Percentiles rank a stretch among this genome's conserved stretches.
Conservation (phyloP, 2,888 invertebrate species). For the Fabriciana adippe region DNA sequence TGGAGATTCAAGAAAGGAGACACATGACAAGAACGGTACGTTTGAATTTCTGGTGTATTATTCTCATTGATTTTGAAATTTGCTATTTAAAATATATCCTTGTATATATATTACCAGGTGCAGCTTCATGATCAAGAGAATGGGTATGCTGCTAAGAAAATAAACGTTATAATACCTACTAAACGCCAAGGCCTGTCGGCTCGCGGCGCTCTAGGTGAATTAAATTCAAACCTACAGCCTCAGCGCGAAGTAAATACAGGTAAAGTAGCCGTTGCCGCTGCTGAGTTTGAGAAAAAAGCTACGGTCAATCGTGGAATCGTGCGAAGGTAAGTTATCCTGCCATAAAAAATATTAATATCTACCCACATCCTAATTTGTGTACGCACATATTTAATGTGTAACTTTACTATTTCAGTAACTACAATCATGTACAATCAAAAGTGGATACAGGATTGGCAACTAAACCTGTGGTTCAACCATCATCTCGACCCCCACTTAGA, state of each 20-base stretch:
- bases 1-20: conserved; percentile 65
- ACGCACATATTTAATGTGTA: not conserved
- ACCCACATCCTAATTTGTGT: conserved; percentile 38
- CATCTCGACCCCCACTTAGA: conserved; percentile 62
- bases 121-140: conserved; percentile 73
- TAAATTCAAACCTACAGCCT: conserved; percentile 66
- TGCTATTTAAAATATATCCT: conserved; percentile 10
- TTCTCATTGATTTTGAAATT: conserved; percentile 1
- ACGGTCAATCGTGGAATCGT: conserved; percentile 49
- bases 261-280: conserved; percentile 62
- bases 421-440: conserved; percentile 75
- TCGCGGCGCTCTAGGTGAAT: conserved; percentile 71
- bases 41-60: conserved; percentile 19
- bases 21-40: conserved; percentile 58
- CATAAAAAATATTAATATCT: conserved; percentile 27
- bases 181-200: conserved; percentile 61
- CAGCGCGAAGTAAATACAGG: conserved; percentile 58
- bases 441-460: conserved; percentile 67
- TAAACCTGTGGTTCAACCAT: conserved; percentile 53
- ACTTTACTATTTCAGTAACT: conserved; percentile 54
- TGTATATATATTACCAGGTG: conserved; percentile 42
- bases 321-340: conserved; percentile 52
- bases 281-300: conserved; percentile 70
- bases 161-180: conserved; percentile 50
- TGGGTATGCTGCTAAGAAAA: conserved; percentile 57